Conservation (phyloP, 2,797 vertebrate genomes). For the Stomatorhinus walkeri region DNA sequence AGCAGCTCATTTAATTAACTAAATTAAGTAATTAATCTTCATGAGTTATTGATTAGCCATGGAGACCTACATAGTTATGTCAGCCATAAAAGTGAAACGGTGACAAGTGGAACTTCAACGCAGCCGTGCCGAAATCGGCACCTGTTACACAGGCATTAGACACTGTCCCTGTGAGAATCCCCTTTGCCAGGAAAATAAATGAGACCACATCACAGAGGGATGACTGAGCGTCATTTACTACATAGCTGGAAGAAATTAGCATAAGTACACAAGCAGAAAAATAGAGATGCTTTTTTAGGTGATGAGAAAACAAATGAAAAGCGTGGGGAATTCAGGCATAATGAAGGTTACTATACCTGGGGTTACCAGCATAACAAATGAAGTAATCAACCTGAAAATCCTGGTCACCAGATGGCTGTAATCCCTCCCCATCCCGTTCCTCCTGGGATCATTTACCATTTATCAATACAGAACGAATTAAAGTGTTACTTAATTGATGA, state of each 20-base stretch:
- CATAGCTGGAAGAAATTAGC: background rate
- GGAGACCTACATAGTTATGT: background rate
- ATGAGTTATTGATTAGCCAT: background rate
- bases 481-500: background rate
- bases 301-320: background rate
- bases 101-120: background rate
- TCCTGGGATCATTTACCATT: background rate
- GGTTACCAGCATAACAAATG: background rate
- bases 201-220: background rate
- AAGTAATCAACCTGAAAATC: background rate
- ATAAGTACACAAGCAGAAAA: background rate
- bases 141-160: background rate
- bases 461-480: background rate
- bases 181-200: background rate
- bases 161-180: background rate
- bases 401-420: background rate
- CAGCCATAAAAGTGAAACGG: background rate
- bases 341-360: background rate
- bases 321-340: background rate
- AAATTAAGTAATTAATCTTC: background rate
- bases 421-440: background rate
- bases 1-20: background rate
- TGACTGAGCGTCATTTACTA: background rate
- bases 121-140: background rate
- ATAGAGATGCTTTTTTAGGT: background rate